Evolutionary conservation across 2,797 vertebrate species (phyloP), one percentile per base, ranked within the genome.

Genomic region (Xiphorhynchus erythropygius): DNA sequence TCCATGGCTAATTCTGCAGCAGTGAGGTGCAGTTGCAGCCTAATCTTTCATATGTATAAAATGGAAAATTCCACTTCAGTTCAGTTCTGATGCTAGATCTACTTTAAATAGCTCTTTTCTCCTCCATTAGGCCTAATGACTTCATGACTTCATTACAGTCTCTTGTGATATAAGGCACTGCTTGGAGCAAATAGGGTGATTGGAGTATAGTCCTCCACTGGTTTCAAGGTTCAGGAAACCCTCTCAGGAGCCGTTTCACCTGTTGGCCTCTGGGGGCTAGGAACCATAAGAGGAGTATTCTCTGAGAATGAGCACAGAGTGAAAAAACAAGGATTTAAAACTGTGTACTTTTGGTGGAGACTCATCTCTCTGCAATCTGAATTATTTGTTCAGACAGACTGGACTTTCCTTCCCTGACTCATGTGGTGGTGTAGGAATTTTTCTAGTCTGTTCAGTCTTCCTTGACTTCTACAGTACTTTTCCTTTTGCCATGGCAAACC

Each of bases 1-100:
- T 94, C 81, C 75, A 57, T 41, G 56, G 89, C 84, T 96, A 90
- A 95, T 87, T 94, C 75, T 80, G 68, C 68, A 92, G 57, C 60
- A 92, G 41, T 2, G 16, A 83, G 59, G 59, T 1, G 2, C 65
- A 75, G 84, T 47, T 27, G 10, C 71, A 80, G 52, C 49, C 59
- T 87, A 17, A 89, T 93, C 56, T 85, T 76, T 92, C 41, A 28
- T 41, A 50, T 8, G 25, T 18, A 68, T 80, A 71, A 92, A 92
- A 93, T 62, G 84, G 84, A 96, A 95, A 94, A 94, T 96, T 96
- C 92, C 94, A 78, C 49, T 93, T 89, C 90, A 82, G 87, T 67
- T 65, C 73, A 37, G 9, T 94, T 94, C 83, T 93, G 65, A n/a
- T 88, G 80, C 59, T 80, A 80, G 44, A 77, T 50, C 60, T 87